Evolutionary conservation across 2,888 invertebrate species (phyloP), one percentile per base, ranked within the genome.

Genomic region (Chironomus tentans): DNA sequence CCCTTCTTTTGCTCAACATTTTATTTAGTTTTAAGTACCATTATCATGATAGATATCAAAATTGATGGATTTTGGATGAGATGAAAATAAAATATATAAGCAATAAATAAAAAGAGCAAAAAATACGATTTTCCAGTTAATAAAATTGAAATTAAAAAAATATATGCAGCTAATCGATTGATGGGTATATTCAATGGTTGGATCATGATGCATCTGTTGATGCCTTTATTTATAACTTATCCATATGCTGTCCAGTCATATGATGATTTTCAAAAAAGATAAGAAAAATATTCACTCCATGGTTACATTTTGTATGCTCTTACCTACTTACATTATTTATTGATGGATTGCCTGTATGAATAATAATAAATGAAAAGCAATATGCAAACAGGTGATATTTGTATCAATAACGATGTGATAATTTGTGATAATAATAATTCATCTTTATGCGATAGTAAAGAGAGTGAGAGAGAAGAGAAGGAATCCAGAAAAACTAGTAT

Each of bases 341-440:
- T 56, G 18, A 56, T 56, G 18, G 56, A 56, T 56, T 7, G n/a
- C 10, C 10, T 38, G 18, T 56, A 18, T 56, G 18, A 56, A 56
- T 56, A 18, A 56, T 56, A 18, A 56, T 18, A 56, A 56, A 56
- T 56, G 56, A 18, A 56, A 56, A 56, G 18, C 15, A 56, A 2
- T 56, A 0, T n/a, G 18, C 18, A 56, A 15, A 56, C 56, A 56
- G 15, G 6, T 56, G 56, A 65, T 24, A 65, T 65, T 65, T 21
- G 65, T 65, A 56, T 65, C 65, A 24, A 65, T 65, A 65, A 65
- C 24, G 65, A 65, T 24, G 65, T 65, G 65, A 22, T 65, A 65
- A 65, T 65, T 65, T 65, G 65, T 65, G 65, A 65, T 65, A 21
- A 65, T 65, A 21, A n/a, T 65, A 56, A 56, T 56, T 56, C 56